Conservation (phyloP, 1,140 invertebrate genomes). For the Heliconius himera region DNA sequence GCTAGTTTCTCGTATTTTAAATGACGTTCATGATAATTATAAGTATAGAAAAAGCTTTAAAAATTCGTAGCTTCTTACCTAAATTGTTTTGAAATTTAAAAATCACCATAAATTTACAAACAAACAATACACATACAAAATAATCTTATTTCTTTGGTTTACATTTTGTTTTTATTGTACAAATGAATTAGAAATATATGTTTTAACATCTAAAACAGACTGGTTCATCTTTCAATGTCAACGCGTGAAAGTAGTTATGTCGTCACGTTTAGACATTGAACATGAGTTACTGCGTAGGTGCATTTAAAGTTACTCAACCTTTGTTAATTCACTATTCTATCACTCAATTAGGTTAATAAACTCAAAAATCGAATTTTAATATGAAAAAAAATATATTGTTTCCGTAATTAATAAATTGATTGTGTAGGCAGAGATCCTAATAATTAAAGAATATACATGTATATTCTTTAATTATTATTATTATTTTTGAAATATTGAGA, state of each 20-base stretch:
- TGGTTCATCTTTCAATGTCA: constrained; percentile 17
- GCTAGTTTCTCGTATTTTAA: too few relatives aligned
- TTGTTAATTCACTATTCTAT: neutral
- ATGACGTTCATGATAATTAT: too few relatives aligned
- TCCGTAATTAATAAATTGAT: too few relatives aligned
- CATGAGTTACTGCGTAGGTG: constrained; percentile 21
- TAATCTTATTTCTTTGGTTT: neutral
- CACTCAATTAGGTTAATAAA: neutral
- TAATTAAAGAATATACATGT: too few relatives aligned
- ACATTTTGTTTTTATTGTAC: neutral
- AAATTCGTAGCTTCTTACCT: too few relatives aligned
- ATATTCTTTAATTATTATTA: neutral
- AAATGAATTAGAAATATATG: neutral
- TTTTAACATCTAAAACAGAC: constrained; percentile 1
- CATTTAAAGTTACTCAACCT: neutral
- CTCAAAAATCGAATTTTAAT: neutral
- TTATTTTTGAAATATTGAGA: neutral
- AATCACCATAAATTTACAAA: neutral
- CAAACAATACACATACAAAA: neutral
- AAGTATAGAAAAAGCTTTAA: too few relatives aligned
- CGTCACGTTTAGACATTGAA: constrained; percentile 22
- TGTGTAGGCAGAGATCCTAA: neutral
- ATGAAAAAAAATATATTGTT: too few relatives aligned
- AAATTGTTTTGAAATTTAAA: neutral
- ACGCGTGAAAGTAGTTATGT: constrained; percentile 24